Evolutionary conservation across 2,113 vertebrate species (phyloP), one percentile per base, ranked within the genome.

Genomic region (Thymallus thymallus): DNA sequence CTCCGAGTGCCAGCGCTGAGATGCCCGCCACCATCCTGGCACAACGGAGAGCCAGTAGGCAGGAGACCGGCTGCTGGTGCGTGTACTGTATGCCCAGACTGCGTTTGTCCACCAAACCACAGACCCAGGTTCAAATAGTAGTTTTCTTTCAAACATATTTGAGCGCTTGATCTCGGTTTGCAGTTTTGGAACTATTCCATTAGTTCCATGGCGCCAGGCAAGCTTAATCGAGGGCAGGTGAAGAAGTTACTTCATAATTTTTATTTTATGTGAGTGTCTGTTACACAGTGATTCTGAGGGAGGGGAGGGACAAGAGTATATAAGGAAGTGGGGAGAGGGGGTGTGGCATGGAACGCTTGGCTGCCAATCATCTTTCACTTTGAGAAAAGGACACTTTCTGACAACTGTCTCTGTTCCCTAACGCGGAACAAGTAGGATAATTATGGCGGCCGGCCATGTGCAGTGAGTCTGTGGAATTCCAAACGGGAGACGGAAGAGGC

Each of bases 401-500:
- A 89, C 89, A 87, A 85, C 88, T 86, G 80, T 84, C 81, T 7
- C 35, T 41, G 35, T 41, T 78, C 46, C 14, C 46, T 73, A 76
- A 60, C 3, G 5, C n/a, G 6, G 56, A 84, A 73, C 80, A 66
- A 66, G 79, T 74, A 80, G 80, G 85, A 86, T 89, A 89, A 90
- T 89, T 86, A 87, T 84, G 82, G 80, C 80, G 56, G 18, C 80
- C 4, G 83, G 13, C 84, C 67, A 80, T 84, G 82, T 83, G 82
- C 73, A 76, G n/a, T 60, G 56, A 60, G 56, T 80, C 84, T 78
- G 80, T 69, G 76, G 89, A 89, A 90, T 89, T 89, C 86, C 84
- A 89, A 89, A 91, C 87, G 86, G 88, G 82, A 85, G 76, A 80
- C 75, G 73, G 84, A 86, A 41, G 71, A 87, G 78, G 79, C 81